These are phyloP conservation scores for Prenolepis imparis DNA, from an alignment of 2,888 invertebrate genomes.

Conservation along the genomic window DNA sequence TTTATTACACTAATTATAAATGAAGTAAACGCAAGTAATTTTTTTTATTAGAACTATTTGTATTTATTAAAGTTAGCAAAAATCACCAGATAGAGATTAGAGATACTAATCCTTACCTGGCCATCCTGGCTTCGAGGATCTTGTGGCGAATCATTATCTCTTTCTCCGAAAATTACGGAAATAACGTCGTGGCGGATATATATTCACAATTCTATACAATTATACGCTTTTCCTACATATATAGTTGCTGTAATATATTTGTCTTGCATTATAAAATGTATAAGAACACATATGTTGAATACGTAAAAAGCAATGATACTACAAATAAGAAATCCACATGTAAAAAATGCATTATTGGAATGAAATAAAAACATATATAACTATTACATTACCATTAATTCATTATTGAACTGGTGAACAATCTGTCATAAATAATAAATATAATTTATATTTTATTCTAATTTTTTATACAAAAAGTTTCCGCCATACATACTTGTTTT, in stretches of 20 bases:
- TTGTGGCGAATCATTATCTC: conserved; percentile 87
- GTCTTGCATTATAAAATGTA: conserved; percentile 15
- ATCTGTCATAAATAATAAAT: conserved; percentile 6
- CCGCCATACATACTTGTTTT: background rate
- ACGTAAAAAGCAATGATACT: background rate
- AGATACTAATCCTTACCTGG: conserved; percentile 79
- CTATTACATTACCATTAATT: background rate
- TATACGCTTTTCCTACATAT: background rate
- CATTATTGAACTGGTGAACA: background rate
- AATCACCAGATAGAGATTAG: conserved; percentile 3
- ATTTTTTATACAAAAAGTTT: background rate
- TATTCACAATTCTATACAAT: conserved; percentile 6
- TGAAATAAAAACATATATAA: background rate
- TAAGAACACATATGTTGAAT: background rate
- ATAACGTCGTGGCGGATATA: conserved; percentile 88
- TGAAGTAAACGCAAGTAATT: too few species aligned
- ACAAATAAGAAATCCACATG: background rate
- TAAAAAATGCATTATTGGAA: background rate
- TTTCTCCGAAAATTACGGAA: conserved; percentile 92
- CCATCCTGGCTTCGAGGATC: conserved; percentile 88
- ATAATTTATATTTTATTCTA: background rate
- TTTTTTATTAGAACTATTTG: background rate
- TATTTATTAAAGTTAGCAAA: background rate
- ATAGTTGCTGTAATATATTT: background rate
- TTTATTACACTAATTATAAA: too few species aligned